A percentile compares a stretch with the other conserved stretches of the same genome.
These are phyloP conservation scores for Uropetala carovei DNA, from an alignment of 2,888 invertebrate genomes.

Conservation along the genomic window DNA sequence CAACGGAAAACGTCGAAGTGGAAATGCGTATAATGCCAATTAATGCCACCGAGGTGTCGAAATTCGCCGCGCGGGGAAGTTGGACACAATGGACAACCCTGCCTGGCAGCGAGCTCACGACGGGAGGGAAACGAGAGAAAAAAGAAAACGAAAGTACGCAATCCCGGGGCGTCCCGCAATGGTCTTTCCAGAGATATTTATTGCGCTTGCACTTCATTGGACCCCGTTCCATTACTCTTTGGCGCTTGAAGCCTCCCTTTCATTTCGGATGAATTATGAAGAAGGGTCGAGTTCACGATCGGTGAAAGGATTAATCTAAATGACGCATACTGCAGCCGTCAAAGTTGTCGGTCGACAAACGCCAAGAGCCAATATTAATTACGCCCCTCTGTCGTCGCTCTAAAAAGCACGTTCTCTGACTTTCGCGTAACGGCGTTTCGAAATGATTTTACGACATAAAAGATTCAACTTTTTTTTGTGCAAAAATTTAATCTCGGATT, in stretches of 20 bases:
- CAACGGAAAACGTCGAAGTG: not conserved
- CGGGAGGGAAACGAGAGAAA: not conserved
- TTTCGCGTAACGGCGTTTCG: no score
- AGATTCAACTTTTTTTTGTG: no score
- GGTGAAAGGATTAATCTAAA: not conserved
- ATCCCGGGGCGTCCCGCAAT: not conserved
- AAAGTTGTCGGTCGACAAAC: not conserved
- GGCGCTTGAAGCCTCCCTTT: not conserved
- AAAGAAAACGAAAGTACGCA: not conserved
- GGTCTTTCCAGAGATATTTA: not conserved
- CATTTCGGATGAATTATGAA: constrained; percentile 1
- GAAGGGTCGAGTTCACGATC: not conserved
- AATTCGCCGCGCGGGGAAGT: not conserved
- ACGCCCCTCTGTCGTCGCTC: no score
- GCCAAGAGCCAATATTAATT: no score
- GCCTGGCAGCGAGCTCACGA: not conserved
- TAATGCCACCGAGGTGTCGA: not conserved
- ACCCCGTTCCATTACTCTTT: not conserved
- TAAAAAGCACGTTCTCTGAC: no score
- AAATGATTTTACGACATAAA: no score
- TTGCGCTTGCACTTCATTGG: not conserved
- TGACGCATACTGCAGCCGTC: not conserved
- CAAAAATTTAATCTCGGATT: no score
- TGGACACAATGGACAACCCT: not conserved
- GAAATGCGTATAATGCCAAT: not conserved